phyloP scores from a whole-genome alignment of 2,888 invertebrate species.

The Baccha elongata region DNA sequence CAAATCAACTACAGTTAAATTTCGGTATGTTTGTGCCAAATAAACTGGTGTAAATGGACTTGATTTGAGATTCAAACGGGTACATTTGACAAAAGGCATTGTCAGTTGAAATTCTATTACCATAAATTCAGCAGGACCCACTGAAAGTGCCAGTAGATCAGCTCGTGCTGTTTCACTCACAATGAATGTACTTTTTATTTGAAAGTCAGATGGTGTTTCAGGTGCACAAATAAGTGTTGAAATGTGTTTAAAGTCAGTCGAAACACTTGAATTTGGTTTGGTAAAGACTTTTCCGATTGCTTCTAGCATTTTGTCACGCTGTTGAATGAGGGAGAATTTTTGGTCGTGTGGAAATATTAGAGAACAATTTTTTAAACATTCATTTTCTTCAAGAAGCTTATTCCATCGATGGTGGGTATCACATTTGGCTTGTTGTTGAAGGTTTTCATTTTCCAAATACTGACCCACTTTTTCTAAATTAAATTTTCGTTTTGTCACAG shows the following conservation, averaged over 20 bases:
- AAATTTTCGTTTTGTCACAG: constrained; percentile 84
- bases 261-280: constrained; percentile 86
- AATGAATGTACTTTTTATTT: constrained; percentile 76
- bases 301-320: constrained; percentile 88
- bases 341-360: constrained; percentile 90
- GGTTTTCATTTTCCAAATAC: constrained; percentile 90
- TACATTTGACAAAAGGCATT: constrained; percentile 82
- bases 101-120: constrained; percentile 79
- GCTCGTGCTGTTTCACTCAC: constrained; percentile 77
- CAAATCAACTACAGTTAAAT: constrained; percentile 85
- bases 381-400: constrained; percentile 88
- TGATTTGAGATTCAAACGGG: constrained; percentile 84
- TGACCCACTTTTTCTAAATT: constrained; percentile 95
- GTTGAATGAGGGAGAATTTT: constrained; percentile 91
- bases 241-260: constrained; percentile 85
- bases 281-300: constrained; percentile 88
- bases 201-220: constrained; percentile 73
- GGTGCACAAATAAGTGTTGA: constrained; percentile 83
- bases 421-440: constrained; percentile 85
- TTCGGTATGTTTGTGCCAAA: constrained; percentile 73
- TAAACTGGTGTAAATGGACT: constrained; percentile 80
- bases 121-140: constrained; percentile 78
- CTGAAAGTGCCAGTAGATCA: constrained; percentile 78
- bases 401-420: constrained; percentile 91
- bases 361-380: constrained; percentile 87